Base-by-base conservation (phyloP, 2,113 vertebrate species). In the Thamnophis sirtalis region DNA sequence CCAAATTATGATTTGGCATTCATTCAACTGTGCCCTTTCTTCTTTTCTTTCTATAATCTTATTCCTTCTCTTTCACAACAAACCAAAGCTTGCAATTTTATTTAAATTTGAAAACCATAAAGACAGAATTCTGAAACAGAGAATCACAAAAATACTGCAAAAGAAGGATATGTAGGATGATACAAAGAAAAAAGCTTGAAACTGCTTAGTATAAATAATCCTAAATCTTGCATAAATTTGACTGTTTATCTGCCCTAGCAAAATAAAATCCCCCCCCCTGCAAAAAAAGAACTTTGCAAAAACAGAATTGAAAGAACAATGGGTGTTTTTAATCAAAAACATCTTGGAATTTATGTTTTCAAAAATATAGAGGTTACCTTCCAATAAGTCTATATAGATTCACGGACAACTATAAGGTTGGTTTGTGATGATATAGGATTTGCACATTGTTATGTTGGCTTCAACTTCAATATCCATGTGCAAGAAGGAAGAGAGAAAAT, bases 391-490 rank as follows among this genome's bases (percentile, higher is more conserved):
- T 53, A 90, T 68, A 5, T 24, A 22, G 38, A 50, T 80, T 26
- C 1, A 10, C 11, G 89, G 51, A 90, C n/a, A 92, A 86, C 88
- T 89, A 90, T 22, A 17, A 91, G 92, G 93, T 89, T 84, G 93
- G 33, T 28, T 33, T 13, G 22, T 21, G 92, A 48, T 89, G 90
- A n/a, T 55, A 73, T 21, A 63, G 3, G 33, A 89, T 33, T 49
- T 89, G 55, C 91, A 48, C 8, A 0, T 0, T 38, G 22, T 9
- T 43, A 92, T 84, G 80, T 56, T 55, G 38, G 8, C 33, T 92
- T 86, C 58, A 92, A 89, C 2, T 49, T 96, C 9, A 43, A 19
- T 92, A 95, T 87, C 89, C 89, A 84, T 90, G 92, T 55, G 7
- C 50, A 84, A 94, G 53, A 93, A n/a, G 93, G 80, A 26, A 58